Evolutionary conservation across 2,888 invertebrate species (phyloP), one percentile per base, ranked within the genome.

Genomic region (Synanthedon tipuliformis): DNA sequence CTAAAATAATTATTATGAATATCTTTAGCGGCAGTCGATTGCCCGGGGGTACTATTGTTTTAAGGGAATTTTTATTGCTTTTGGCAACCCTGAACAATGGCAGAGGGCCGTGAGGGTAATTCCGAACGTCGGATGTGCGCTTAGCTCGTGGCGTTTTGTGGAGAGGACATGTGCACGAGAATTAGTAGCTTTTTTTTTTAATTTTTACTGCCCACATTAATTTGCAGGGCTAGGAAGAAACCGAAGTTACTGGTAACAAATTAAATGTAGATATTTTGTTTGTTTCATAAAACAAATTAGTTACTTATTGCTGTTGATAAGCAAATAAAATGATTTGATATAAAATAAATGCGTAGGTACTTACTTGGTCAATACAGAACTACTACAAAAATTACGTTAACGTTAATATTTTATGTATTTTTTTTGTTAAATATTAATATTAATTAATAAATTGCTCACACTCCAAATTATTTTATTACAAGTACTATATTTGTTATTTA

Each of bases 1-100:
- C 76, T 75, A 78, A 79, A 80, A 83, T 85, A 85, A 86, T 86
- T 85, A 85, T 82, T 75, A 69, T 77, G 79, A 76, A 79, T 74
- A 81, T 81, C 79, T 79, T 79, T 77, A 68, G 79, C 75, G 68
- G 81, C 79, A 75, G 76, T 76, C 69, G 61, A 34, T 60, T 68
- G 84, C 87, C 84, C 63, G 73, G 65, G 86, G 87, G 81, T 77
- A 78, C 83, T 81, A 86, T 87, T 87, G 87, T 87, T 78, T 86
- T 86, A 81, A 81, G 76, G 67, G 65, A 68, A 63, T 85, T 84
- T 86, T 87, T 86, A 81, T 84, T 81, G 76, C 78, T 81, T 78
- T 75, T 79, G 73, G 79, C 81, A 78, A 79, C 79, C 79, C 75
- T 62, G 76, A 81, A 87, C 87, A 87, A 87, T 87, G 84, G 87